These are phyloP conservation scores for Periophthalmodon schlosseri DNA, from an alignment of 2,113 vertebrate genomes.

Conservation along the genomic window DNA sequence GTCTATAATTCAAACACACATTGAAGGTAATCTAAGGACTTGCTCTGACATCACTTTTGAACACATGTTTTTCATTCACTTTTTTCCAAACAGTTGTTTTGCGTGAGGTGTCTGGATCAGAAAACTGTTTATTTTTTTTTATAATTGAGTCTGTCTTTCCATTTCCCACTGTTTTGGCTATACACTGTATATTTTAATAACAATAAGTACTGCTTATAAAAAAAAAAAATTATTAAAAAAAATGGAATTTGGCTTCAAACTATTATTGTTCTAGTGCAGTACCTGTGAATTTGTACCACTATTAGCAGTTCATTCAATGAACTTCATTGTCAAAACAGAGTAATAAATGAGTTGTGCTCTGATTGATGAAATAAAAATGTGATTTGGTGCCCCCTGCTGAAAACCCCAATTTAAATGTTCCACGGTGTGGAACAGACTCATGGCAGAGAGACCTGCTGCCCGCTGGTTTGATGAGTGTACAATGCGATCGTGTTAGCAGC, in stretches of 20 bases:
- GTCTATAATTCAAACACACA: neutral
- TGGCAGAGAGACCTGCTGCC: slow-evolving; percentile 25
- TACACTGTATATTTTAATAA: neutral
- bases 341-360: slow-evolving; percentile 30
- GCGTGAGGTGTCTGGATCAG: neutral
- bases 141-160: slow-evolving; percentile 5
- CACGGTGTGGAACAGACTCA: slow-evolving; percentile 37
- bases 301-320: slow-evolving; percentile 1
- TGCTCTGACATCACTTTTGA: neutral
- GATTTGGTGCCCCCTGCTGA: slow-evolving; percentile 17
- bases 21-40: neutral
- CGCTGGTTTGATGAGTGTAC: slow-evolving; percentile 27
- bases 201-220: neutral
- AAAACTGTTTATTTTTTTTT: neutral
- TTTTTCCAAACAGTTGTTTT: neutral
- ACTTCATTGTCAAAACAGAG: slow-evolving; percentile 14
- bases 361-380: slow-evolving; percentile 30
- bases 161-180: neutral
- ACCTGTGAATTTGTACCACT: slow-evolving; percentile 17
- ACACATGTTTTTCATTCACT: neutral
- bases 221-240: too few species aligned
- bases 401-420: slow-evolving; percentile 27
- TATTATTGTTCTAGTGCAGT: slow-evolving; percentile 7
- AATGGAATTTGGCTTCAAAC: slow-evolving; percentile 9
- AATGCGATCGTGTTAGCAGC: slow-evolving; percentile 41